phyloP scores from a whole-genome alignment of 2,888 invertebrate species.

The Synanthedon andrenaeformis region DNA sequence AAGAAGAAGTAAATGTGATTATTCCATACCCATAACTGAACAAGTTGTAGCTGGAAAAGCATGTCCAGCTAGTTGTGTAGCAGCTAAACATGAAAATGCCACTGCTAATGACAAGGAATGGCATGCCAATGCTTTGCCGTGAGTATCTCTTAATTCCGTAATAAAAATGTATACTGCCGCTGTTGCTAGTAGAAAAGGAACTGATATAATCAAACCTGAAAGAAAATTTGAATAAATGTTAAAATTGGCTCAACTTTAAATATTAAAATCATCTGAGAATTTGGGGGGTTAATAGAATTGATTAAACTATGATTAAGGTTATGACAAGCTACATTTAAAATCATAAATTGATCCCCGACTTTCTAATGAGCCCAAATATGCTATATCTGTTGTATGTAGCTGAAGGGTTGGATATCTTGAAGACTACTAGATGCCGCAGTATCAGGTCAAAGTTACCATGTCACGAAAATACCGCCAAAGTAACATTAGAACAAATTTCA shows the following conservation, averaged over 20 bases:
- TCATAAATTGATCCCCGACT: no score
- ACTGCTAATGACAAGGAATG: conserved; percentile 67
- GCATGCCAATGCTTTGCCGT: conserved; percentile 68
- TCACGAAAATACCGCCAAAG: no score
- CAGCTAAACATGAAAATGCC: conserved; percentile 66
- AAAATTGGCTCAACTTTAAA: no score
- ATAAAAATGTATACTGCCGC: conserved; percentile 60
- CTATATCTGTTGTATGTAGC: no score
- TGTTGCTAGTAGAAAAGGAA: conserved; percentile 64
- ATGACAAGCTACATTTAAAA: no score
- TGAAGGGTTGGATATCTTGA: no score
- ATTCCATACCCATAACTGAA: conserved; percentile 47
- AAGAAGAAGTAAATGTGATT: not conserved
- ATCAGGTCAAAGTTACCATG: no score
- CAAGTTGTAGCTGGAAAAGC: conserved; percentile 57
- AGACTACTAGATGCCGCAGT: no score
- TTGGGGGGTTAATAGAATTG: not conserved
- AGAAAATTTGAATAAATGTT: conserved; percentile 8
- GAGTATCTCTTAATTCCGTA: conserved; percentile 65
- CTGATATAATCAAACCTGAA: conserved; percentile 61
- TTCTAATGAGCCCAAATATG: no score
- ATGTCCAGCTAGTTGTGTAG: conserved; percentile 64
- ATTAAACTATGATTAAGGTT: no score
- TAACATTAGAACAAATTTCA: no score
- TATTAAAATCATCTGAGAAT: not conserved